Evolutionary conservation across 2,888 invertebrate species (phyloP), one percentile per base, ranked within the genome.

Genomic region (Silvanus unidentatus): DNA sequence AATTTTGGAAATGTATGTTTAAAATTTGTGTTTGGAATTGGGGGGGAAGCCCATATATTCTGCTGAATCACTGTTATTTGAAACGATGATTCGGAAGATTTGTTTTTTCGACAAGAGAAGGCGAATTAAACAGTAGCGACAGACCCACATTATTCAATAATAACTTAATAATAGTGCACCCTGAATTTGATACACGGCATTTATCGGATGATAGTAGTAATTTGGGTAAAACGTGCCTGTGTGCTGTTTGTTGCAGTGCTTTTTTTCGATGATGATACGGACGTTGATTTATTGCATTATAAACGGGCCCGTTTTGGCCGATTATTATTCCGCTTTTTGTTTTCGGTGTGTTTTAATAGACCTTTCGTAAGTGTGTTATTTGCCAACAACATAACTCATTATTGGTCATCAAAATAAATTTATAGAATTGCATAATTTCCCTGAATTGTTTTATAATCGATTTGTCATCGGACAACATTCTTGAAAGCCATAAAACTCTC

Each of bases 121-220:
- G 42, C 41, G 56, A 52, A 60, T 58, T 56, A 59, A 63, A 64
- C 63, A 49, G 65, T 63, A 64, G 65, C 62, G 44, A 49, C 48
- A 50, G 22, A 22, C 22, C 22, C 22, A 22, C 8, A 22, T 63
- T 60, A 61, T 59, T 62, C 53, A 44, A 52, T 63, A 62, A 63
- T 52, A 44, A 56, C 58, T 56, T 63, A 63, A 63, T 63, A 58
- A 58, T 53, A 57, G 52, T 46, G 42, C 48, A 22, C 42, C 46
- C 41, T 40, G 52, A 47, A 43, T 60, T 59, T 60, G 60, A 63
- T 62, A 61, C 55, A 48, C 45, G 46, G 43, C 28, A 53, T 46
- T 58, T 56, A 56, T 42, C 42, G 30, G 43, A 47, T 53, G 52
- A 60, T 60, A 54, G 54, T 53, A 47, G 54, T 54, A 59, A 58